phyloP scores from a whole-genome alignment of 2,113 vertebrate species.

The Mastomys natalensis region DNA sequence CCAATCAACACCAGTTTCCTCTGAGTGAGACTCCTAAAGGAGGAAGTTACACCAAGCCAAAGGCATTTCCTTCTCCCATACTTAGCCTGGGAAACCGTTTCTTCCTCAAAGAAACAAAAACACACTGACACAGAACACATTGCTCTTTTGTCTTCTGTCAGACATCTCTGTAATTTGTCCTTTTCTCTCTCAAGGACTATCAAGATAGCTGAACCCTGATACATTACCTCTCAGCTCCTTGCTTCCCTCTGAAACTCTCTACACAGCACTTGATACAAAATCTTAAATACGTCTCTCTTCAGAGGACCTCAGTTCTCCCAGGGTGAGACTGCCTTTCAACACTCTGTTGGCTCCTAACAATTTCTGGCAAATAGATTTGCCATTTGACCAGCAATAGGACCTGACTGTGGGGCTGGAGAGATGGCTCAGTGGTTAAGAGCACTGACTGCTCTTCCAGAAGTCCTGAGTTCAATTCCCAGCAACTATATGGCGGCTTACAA shows the following conservation, averaged over 20 bases:
- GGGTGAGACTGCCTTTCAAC: neutral
- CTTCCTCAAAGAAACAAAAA: constrained; percentile 35
- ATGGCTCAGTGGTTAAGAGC: too few species aligned
- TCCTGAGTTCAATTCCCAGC: too few species aligned
- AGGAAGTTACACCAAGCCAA: constrained; percentile 30
- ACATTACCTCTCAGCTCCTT: neutral
- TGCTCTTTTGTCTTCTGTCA: neutral
- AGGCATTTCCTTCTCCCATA: constrained; percentile 49
- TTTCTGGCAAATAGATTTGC: neutral
- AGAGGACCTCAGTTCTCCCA: neutral
- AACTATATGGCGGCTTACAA: too few species aligned
- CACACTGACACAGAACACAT: neutral
- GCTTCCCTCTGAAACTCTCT: neutral
- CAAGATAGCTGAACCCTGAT: neutral
- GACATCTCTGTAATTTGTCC: neutral
- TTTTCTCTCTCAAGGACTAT: neutral
- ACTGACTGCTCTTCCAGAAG: too few species aligned
- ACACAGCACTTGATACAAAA: neutral
- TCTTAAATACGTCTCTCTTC: neutral
- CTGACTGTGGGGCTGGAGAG: neutral
- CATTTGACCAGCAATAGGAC: too few species aligned
- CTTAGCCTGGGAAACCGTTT: neutral
- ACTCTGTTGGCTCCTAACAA: neutral
- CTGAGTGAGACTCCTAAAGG: neutral
- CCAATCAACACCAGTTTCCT: neutral